Base-by-base conservation (phyloP, 1,140 invertebrate genomes). In the Cryptotermes secundus region DNA sequence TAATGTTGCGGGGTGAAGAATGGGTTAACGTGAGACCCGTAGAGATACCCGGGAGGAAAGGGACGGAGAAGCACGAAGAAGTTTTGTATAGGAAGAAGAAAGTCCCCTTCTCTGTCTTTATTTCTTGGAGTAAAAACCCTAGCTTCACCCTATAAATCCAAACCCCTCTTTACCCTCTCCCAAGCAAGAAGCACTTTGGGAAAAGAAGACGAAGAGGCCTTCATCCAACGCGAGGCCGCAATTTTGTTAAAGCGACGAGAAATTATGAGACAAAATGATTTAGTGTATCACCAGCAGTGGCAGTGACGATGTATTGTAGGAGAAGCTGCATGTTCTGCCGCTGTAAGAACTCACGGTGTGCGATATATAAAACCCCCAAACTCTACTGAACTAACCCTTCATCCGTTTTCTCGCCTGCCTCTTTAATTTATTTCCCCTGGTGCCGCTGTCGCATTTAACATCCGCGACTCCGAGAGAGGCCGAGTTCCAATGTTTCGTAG, bases 251-350 rank as follows among this genome's bases (percentile, higher is more conserved):
- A 72, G 59, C 59, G n/a, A 26, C n/a, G 59, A 72, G 59, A 72
- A 72, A 72, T 72, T 72, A 72, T 72, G 59, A 72, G 59, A 72
- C 59, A 72, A 72, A 72, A 72, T 72, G 59, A 72, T 72, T 72
- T 72, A 72, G 45, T 49, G 45, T 49, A 49, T 49, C 45, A 49
- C 45, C 45, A 49, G 14, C 45, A 49, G 45, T 49, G 45, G 45
- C 59, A 72, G 59, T 31, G 26, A 26, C 59, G 59, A 72, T 31
- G 59, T 31, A 72, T 72, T 72, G 59, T 72, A 72, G 59, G 26
- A 72, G n/a, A 31, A 12, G 59, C 59, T 31, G 59, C 45, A 49
- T 49, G 45, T 49, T 19, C 45, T 49, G 45, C 16, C 22, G 45
- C 14, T 49, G 45, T 49, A 49, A 49, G 45, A 49, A 49, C 45